phyloP scores from a whole-genome alignment of 2,888 invertebrate species.

The Eustalomyia histrio region DNA sequence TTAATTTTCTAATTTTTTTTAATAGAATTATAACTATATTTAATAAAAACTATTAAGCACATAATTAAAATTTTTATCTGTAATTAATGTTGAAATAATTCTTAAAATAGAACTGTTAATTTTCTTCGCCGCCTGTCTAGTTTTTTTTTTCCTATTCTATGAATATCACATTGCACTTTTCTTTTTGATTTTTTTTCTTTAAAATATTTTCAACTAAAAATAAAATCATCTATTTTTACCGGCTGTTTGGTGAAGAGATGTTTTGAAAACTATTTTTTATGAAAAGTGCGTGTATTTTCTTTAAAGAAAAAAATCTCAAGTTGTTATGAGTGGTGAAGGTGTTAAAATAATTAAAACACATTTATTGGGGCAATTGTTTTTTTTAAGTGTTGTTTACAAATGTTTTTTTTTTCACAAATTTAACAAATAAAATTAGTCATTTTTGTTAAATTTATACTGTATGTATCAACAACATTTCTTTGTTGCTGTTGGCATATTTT shows the following conservation, averaged over 20 bases:
- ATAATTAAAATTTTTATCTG: constrained; percentile 9
- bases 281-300: neutral
- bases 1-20: neutral
- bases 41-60: neutral
- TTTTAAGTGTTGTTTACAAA: constrained; percentile 1
- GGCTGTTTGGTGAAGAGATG: neutral
- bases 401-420: neutral
- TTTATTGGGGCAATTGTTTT: neutral
- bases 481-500: constrained; percentile 26
- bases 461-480: constrained; percentile 9
- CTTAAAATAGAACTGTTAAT: constrained; percentile 45
- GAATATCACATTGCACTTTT: constrained; percentile 56
- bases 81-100: constrained; percentile 34
- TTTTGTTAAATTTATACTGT: neutral
- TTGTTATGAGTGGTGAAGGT: neutral
- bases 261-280: neutral
- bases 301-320: neutral
- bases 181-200: constrained; percentile 16
- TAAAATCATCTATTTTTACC: constrained; percentile 58
- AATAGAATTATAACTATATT: neutral
- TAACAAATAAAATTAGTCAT: constrained; percentile 2
- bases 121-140: neutral
- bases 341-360: neutral
- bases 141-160: constrained; percentile 5
- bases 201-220: constrained; percentile 44